phyloP scores from a whole-genome alignment of 2,113 vertebrate genomes.

The Puffinus mauretanicus region DNA sequence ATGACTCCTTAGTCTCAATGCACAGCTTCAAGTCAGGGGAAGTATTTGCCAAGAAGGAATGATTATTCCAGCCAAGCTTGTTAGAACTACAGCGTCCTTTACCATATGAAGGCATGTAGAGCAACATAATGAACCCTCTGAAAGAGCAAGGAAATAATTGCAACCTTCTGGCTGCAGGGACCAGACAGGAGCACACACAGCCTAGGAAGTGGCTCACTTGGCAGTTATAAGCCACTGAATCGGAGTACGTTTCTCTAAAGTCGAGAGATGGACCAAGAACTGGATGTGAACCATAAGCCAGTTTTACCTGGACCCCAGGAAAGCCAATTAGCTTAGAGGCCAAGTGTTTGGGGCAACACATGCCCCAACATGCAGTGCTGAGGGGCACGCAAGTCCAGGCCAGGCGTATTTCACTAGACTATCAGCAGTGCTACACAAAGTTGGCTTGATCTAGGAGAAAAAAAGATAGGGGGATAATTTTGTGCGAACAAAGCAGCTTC shows the following conservation, averaged over 20 bases:
- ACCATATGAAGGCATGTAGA: slow-evolving; percentile 19
- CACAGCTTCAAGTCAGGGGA: background rate
- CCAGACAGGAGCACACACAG: background rate
- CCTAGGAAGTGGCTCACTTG: background rate
- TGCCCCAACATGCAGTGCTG: background rate
- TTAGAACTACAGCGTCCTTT: background rate
- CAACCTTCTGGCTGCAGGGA: background rate
- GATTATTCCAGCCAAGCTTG: background rate
- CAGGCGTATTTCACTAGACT: background rate
- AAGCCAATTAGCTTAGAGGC: background rate
- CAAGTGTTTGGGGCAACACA: background rate
- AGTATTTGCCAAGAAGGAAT: background rate
- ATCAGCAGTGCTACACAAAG: background rate
- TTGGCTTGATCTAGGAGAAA: background rate
- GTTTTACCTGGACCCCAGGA: background rate
- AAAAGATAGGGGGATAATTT: background rate
- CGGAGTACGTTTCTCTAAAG: background rate
- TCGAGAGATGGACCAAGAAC: background rate
- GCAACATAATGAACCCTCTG: background rate
- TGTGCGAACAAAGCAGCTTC: background rate
- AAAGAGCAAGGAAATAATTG: background rate
- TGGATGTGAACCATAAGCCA: background rate
- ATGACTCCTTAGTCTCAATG: background rate
- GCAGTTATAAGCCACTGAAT: background rate
- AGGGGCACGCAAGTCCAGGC: background rate